Base-by-base conservation (phyloP, 2,888 invertebrate genomes). In the Catocala fraxini region DNA sequence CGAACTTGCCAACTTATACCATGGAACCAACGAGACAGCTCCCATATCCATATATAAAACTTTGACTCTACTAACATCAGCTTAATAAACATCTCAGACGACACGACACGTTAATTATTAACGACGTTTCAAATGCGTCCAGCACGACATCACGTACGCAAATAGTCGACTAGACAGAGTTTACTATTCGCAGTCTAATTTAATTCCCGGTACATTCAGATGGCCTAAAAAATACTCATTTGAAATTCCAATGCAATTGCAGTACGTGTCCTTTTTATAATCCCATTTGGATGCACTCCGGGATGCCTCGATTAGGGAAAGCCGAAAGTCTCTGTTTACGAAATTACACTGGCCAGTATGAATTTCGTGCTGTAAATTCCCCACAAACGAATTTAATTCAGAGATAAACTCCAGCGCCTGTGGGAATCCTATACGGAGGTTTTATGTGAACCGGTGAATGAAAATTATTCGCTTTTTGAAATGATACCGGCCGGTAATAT, bases 201-300 rank as follows among this genome's bases (percentile, higher is more conserved):
- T 87, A 90, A 92, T 92, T 89, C 85, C 79, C 83, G 77, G 82
- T 85, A 85, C 89, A 87, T 87, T 88, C 89, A 87, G 89, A 88
- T 89, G 72, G 86, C 87, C 89, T 89, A 90, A 92, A 91, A 71
- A 92, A 92, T 80, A 85, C 88, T 90, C 91, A 92, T 92, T 91
- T 93, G 87, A 91, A 92, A 88, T 91, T 90, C 90, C 83, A 87
- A 91, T 91, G 90, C 89, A 88, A 82, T 83, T 82, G 81, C 85
- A 82, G 51, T 80, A 87, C 87, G 84, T 87, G 89, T 88, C 88
- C 87, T 87, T 87, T 86, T 87, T 86, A 86, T 88, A 88, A 88
- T 86, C 85, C 88, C 81, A 85, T 90, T 90, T 83, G 88, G 82
- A 87, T 90, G 87, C 89, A 85, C 86, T 84, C 79, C 65, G 61